phyloP scores from a whole-genome alignment of 2,888 invertebrate species.

The Microchrysa polita region DNA sequence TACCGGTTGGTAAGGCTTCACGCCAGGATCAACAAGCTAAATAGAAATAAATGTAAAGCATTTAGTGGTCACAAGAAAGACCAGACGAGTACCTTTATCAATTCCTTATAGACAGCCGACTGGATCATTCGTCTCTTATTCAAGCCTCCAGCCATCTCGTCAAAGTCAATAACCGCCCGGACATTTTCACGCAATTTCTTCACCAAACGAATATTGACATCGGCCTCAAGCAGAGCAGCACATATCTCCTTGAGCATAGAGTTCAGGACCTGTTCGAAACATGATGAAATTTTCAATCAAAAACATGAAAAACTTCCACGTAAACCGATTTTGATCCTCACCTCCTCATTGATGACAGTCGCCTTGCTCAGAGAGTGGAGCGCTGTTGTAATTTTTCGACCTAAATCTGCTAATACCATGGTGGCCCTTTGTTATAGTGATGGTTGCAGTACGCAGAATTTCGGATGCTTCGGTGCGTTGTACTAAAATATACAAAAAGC shows the following conservation, averaged over 20 bases:
- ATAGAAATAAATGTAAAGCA: conserved; percentile 45
- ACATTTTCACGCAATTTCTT: conserved; percentile 98
- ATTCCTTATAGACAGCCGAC: conserved; percentile 97
- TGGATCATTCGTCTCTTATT: conserved; percentile 99
- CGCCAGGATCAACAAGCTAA: conserved; percentile 95
- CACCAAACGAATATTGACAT: conserved; percentile 94
- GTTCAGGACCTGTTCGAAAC: conserved; percentile 82
- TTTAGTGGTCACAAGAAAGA: neutral
- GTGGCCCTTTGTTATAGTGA: conserved; percentile 57
- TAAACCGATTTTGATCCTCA: conserved; percentile 62
- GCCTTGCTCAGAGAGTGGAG: conserved; percentile 97
- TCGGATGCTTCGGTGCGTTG: conserved; percentile 6
- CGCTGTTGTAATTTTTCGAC: conserved; percentile 98
- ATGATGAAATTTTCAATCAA: neutral
- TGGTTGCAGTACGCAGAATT: neutral
- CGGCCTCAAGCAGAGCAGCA: conserved; percentile 95
- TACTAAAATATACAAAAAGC: neutral
- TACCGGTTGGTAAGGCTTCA: conserved; percentile 94
- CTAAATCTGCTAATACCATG: conserved; percentile 99
- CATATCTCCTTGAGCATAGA: conserved; percentile 99
- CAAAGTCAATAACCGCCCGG: conserved; percentile 95
- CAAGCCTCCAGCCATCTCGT: conserved; percentile 98
- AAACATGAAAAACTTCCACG: too few relatives aligned
- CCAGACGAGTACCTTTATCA: conserved; percentile 79
- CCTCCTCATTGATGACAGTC: conserved; percentile 98